Conservation (phyloP, 37 sponge, comb jelly and placozoan species). For the Oscarella lobularis region DNA sequence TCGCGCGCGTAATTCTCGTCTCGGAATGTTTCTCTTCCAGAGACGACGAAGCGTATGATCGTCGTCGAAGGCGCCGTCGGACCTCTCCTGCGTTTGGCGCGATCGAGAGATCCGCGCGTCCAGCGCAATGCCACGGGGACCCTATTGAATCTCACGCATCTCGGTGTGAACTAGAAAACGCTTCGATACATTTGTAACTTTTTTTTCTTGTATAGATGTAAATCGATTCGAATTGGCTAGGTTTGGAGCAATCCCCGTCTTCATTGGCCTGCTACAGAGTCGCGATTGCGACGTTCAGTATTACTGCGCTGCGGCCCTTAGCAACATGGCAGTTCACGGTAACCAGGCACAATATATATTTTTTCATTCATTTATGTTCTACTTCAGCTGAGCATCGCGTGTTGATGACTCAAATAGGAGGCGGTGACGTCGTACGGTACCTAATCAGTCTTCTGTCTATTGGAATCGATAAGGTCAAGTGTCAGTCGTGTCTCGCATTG, state of each 20-base stretch:
- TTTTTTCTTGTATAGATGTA: slow-evolving; percentile 14
- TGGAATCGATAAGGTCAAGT: slow-evolving; percentile 10
- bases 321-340: slow-evolving; percentile 79
- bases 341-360: not conserved
- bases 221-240: slow-evolving; percentile 47
- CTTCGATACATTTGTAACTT: not conserved
- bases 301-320: slow-evolving; percentile 76
- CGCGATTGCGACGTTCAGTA: slow-evolving; percentile 62
- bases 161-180: slow-evolving; percentile 18
- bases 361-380: not conserved
- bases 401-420: not conserved
- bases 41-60: too few species aligned
- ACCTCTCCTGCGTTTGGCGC: slow-evolving; percentile 43
- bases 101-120: slow-evolving; percentile 27
- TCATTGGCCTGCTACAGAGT: slow-evolving; percentile 47
- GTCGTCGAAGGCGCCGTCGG: slow-evolving; percentile 45
- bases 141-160: slow-evolving; percentile 68
- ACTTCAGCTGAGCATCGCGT: not conserved
- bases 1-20: too few species aligned
- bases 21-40: too few species aligned
- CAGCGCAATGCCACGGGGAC: slow-evolving; percentile 74
- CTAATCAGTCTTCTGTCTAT: not conserved
- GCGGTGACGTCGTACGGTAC: not conserved
- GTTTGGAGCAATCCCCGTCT: slow-evolving; percentile 46
- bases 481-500: slow-evolving; percentile 51